These are phyloP conservation scores for Labeo catla DNA, from an alignment of 2,113 vertebrate genomes.

Conservation along the genomic window DNA sequence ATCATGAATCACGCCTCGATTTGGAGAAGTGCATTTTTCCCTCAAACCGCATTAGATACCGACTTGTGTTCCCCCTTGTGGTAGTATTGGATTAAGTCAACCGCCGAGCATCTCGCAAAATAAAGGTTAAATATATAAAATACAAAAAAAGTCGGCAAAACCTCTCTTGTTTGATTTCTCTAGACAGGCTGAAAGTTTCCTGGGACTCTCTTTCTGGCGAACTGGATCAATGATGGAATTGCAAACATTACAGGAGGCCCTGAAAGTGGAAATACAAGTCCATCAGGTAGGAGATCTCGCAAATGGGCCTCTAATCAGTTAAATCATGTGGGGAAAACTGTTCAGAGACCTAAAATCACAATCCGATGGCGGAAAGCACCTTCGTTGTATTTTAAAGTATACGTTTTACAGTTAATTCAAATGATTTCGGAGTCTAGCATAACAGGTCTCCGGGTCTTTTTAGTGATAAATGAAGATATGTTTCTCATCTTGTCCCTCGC, in stretches of 20 bases:
- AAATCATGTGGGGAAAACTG: neutral
- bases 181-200: conserved; percentile 73
- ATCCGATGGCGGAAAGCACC: neutral
- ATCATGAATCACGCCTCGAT: neutral
- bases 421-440: neutral
- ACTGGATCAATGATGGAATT: conserved; percentile 94
- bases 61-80: neutral
- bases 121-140: conserved; percentile 31
- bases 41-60: neutral
- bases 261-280: conserved; percentile 99
- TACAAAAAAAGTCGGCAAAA: neutral
- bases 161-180: conserved; percentile 29
- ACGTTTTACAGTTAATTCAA: neutral
- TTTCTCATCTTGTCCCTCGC: conserved; percentile 8
- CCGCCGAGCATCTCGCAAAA: conserved; percentile 8
- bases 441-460: neutral
- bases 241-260: conserved; percentile 97
- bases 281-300: conserved; percentile 85
- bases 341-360: neutral
- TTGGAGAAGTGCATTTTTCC: conserved; percentile 10
- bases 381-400: neutral
- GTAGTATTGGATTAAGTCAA: conserved; percentile 10
- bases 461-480: neutral
- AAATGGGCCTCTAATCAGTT: neutral
- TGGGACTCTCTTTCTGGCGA: conserved; percentile 72